These are phyloP conservation scores for Neodiprion pinetum DNA, from an alignment of 1,140 invertebrate genomes.

Conservation along the genomic window DNA sequence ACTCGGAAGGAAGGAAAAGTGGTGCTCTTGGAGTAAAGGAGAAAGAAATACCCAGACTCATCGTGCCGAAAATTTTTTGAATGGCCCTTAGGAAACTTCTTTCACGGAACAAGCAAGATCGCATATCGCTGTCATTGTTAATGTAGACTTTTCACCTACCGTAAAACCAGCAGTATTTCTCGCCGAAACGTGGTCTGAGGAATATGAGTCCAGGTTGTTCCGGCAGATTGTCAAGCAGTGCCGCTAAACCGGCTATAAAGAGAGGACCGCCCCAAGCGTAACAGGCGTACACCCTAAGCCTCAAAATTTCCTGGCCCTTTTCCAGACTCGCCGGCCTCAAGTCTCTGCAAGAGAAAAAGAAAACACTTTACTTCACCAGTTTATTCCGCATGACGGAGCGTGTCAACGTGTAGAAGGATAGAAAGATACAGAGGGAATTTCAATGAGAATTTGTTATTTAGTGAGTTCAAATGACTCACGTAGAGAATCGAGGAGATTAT, in stretches of 20 bases:
- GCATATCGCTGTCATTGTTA: no score
- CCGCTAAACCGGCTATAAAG: constrained; percentile 73
- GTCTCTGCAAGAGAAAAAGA: constrained; percentile 68
- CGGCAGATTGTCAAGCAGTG: constrained; percentile 72
- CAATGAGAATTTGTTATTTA: no score
- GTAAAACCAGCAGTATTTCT: constrained; percentile 81
- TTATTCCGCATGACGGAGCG: not conserved
- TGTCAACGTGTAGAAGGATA: no score
- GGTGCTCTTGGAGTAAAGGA: not conserved
- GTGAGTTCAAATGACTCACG: no score
- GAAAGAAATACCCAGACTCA: not conserved
- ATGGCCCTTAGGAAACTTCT: no score
- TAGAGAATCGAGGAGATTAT: no score
- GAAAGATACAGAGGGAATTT: no score
- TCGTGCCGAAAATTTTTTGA: no score
- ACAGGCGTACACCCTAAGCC: constrained; percentile 76
- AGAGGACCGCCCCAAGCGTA: constrained; percentile 85
- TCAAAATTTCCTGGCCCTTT: constrained; percentile 79
- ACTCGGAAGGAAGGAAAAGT: not conserved
- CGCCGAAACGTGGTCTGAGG: constrained; percentile 76
- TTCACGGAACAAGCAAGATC: no score
- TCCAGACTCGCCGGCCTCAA: constrained; percentile 81
- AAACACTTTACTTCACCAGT: constrained; percentile 20
- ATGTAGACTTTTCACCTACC: constrained; percentile 58
- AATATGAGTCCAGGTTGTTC: constrained; percentile 64